Evolutionary conservation across 2,888 invertebrate genomes (phyloP).

Genomic region (Strigamia maritima): DNA sequence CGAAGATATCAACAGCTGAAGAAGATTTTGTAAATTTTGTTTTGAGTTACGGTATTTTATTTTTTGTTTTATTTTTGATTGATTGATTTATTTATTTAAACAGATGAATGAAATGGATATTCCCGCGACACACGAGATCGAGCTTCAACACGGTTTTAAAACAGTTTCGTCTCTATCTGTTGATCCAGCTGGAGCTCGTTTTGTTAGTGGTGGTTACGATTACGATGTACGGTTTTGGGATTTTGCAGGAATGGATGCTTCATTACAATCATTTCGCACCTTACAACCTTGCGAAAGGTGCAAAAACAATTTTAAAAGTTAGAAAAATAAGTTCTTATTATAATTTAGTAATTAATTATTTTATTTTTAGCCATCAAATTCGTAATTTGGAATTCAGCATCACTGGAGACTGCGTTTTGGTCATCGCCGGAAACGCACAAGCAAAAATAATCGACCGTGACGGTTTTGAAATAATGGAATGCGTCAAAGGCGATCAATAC

Average conservation of each 20-base stretch:
- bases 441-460: slow-evolving; percentile 93
- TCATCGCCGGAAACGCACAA: slow-evolving; percentile 80
- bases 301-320: background rate
- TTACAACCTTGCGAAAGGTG: slow-evolving; percentile 86
- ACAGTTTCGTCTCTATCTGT: slow-evolving; percentile 82
- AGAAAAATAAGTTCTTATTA: no score
- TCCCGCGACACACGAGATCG: slow-evolving; percentile 61
- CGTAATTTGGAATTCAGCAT: slow-evolving; percentile 83
- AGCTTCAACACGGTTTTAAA: slow-evolving; percentile 83
- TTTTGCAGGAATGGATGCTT: slow-evolving; percentile 96
- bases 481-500: slow-evolving; percentile 93
- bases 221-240: slow-evolving; percentile 98
- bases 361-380: slow-evolving; percentile 70
- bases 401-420: slow-evolving; percentile 89
- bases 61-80: no score
- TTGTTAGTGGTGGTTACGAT: slow-evolving; percentile 88
- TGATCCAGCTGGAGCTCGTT: slow-evolving; percentile 89
- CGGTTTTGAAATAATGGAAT: slow-evolving; percentile 88
- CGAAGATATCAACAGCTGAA: slow-evolving; percentile 34
- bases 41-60: no score
- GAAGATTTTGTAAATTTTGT: slow-evolving; percentile 35
- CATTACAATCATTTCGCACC: slow-evolving; percentile 83
- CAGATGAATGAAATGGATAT: slow-evolving; percentile 53
- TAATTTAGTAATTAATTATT: slow-evolving; percentile 35
- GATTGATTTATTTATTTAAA: slow-evolving; percentile 1